Evolutionary conservation across 2,113 vertebrate genomes (phyloP).

Genomic region (Marmota monax): DNA sequence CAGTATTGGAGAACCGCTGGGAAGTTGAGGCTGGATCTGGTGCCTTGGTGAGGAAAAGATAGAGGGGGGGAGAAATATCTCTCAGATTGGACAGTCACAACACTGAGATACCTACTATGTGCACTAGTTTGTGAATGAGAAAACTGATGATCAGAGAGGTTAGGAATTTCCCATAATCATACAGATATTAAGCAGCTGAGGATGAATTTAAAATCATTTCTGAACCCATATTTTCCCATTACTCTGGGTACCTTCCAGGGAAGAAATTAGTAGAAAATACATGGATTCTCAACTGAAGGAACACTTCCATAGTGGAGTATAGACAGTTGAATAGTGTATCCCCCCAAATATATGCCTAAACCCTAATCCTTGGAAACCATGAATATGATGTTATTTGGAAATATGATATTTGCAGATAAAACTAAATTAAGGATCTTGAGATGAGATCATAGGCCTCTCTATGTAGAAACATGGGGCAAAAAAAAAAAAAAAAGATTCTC

Average conservation of each 20-base stretch:
- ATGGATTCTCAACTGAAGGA: neutral
- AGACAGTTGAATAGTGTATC: neutral
- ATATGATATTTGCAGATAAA: neutral
- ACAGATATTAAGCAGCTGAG: too few relatives aligned
- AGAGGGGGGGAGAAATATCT: too few relatives aligned
- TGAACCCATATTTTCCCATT: too few relatives aligned
- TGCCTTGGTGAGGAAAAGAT: too few relatives aligned
- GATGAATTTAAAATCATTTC: too few relatives aligned
- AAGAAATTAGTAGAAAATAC: neutral
- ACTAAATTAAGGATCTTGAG: neutral
- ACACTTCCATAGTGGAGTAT: neutral
- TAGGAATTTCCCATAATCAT: too few relatives aligned
- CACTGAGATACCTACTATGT: too few relatives aligned
- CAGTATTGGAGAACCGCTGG: neutral
- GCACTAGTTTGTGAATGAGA: too few relatives aligned
- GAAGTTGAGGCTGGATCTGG: neutral
- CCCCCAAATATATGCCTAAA: neutral
- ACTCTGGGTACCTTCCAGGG: too few relatives aligned
- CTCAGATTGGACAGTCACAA: too few relatives aligned
- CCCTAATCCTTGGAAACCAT: neutral
- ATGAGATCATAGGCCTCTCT: neutral
- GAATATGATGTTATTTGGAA: neutral
- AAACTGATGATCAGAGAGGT: too few relatives aligned
- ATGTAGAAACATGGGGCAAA: neutral
- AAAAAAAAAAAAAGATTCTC: neutral